phyloP scores from a whole-genome alignment of 2,797 vertebrate species.

The Schizopygopsis pylzovi region DNA sequence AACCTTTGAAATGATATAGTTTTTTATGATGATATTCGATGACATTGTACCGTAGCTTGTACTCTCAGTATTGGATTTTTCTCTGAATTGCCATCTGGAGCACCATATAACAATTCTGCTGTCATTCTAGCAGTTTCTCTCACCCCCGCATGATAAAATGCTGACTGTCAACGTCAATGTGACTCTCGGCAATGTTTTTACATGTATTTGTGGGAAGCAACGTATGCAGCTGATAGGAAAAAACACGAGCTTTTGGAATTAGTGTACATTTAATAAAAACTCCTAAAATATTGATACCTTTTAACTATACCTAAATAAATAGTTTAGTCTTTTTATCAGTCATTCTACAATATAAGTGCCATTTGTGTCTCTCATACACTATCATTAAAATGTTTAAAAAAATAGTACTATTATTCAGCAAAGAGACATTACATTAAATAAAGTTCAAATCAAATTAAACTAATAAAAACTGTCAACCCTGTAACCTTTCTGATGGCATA shows the following conservation, averaged over 20 bases:
- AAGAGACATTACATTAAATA: neutral
- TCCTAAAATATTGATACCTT: neutral
- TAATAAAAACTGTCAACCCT: neutral
- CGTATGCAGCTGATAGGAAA: neutral
- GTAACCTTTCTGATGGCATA: neutral
- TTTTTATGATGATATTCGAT: conserved; percentile 39
- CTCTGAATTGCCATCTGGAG: conserved; percentile 11
- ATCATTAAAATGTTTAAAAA: neutral
- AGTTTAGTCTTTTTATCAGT: neutral
- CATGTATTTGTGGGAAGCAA: neutral
- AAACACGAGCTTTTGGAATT: neutral
- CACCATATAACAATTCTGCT: conserved; percentile 37
- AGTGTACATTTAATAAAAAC: neutral
- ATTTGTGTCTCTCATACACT: neutral
- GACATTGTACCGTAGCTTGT: conserved; percentile 39
- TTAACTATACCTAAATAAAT: neutral
- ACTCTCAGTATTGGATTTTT: conserved; percentile 37
- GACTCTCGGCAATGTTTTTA: conserved; percentile 20
- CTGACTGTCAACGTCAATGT: conserved; percentile 50
- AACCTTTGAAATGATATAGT: neutral
- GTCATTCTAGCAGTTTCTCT: conserved; percentile 48
- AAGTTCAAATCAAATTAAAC: neutral
- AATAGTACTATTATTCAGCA: neutral
- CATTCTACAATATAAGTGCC: neutral
- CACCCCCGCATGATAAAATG: conserved; percentile 53